phyloP scores from a whole-genome alignment of 2,888 invertebrate genomes.

The Adineta ricciae region DNA sequence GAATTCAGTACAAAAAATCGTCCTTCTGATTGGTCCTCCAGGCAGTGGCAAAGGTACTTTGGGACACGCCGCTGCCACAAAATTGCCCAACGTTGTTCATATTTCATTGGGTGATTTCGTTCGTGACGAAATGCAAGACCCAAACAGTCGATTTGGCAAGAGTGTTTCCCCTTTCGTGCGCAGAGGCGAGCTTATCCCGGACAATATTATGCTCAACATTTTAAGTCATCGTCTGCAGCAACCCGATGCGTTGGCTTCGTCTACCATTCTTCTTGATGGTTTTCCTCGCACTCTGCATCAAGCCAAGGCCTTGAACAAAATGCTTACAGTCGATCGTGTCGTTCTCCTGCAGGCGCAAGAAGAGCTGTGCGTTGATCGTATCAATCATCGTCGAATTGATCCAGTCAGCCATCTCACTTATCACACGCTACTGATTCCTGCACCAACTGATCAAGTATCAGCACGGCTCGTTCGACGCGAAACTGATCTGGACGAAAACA shows the following conservation, averaged over 20 bases:
- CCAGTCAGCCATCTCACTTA: background rate
- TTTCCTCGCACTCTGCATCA: background rate
- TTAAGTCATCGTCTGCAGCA: background rate
- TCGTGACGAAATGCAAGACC: background rate
- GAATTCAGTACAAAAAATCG: too few relatives aligned
- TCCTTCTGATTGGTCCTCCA: background rate
- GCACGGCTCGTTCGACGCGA: constrained; percentile 4
- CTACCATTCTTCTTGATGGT: constrained; percentile 15
- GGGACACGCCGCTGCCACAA: background rate
- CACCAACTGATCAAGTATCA: background rate
- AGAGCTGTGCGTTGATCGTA: constrained; percentile 4
- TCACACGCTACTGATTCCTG: constrained; percentile 13
- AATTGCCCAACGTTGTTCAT: background rate
- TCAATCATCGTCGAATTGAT: constrained; percentile 15
- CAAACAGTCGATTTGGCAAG: constrained; percentile 8
- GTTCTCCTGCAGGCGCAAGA: background rate
- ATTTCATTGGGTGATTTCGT: background rate
- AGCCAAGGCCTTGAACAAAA: background rate
- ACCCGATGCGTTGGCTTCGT: background rate
- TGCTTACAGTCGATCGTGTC: constrained; percentile 5
- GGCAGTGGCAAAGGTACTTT: constrained; percentile 4
- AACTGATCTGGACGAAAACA: constrained; percentile 5
- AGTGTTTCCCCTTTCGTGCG: background rate
- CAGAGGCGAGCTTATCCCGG: background rate
- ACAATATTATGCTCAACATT: background rate